phyloP scores from a whole-genome alignment of 2,113 vertebrate genomes.

The Anguilla japonica region DNA sequence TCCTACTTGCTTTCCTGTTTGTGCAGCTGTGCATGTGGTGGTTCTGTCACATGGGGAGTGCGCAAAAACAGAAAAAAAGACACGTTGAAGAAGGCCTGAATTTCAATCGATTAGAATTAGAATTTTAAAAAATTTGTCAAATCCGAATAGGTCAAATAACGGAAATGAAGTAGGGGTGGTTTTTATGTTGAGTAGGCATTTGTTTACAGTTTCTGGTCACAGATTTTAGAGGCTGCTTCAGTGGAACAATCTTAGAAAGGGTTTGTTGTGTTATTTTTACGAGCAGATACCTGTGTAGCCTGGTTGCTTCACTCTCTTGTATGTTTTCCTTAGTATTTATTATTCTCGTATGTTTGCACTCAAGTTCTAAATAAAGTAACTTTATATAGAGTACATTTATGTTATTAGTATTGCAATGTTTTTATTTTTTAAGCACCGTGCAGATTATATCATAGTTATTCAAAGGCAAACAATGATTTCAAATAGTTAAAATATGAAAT shows the following conservation, averaged over 20 bases:
- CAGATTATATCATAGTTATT: neutral
- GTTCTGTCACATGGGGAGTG: constrained; percentile 39
- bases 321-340: neutral
- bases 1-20: constrained; percentile 53
- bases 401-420: neutral
- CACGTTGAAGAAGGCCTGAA: constrained; percentile 17
- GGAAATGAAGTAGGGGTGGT: constrained; percentile 3
- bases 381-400: neutral
- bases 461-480: neutral
- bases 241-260: neutral
- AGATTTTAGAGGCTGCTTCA: neutral
- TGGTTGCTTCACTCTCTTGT: constrained; percentile 1
- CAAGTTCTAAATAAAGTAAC: neutral
- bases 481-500: neutral
- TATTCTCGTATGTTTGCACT: constrained; percentile 18
- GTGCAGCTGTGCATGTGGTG: constrained; percentile 55
- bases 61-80: constrained; percentile 33
- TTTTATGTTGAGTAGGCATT: constrained; percentile 8
- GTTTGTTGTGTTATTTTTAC: neutral
- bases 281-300: neutral
- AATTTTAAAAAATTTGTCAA: constrained; percentile 3
- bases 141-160: constrained; percentile 1
- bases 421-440: neutral
- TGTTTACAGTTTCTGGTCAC: constrained; percentile 10
- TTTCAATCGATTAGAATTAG: constrained; percentile 6